phyloP scores from a whole-genome alignment of 2,113 vertebrate genomes.

The Myxocyprinus asiaticus region DNA sequence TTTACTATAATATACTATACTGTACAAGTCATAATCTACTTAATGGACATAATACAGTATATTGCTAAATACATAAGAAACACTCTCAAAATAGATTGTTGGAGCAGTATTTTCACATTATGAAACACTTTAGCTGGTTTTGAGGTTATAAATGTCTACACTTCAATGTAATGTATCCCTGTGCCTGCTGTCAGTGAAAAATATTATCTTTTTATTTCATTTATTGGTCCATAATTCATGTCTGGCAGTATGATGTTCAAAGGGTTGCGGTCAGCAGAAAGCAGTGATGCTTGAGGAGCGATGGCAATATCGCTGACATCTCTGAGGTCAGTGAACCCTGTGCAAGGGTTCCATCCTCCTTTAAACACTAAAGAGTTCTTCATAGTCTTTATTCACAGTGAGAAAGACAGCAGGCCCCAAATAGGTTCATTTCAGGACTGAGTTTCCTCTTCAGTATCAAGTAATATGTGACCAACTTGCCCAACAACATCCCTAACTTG shows the following conservation, averaged over 20 bases:
- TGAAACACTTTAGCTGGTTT: background rate
- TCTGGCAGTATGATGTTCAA: constrained; percentile 2
- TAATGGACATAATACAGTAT: too few species aligned
- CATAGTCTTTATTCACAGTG: background rate
- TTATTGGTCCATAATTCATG: constrained; percentile 22
- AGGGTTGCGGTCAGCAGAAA: constrained; percentile 26
- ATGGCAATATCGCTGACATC: constrained; percentile 7
- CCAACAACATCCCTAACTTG: background rate
- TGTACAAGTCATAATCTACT: too few species aligned
- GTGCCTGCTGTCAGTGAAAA: background rate
- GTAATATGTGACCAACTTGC: too few species aligned
- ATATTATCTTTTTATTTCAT: background rate
- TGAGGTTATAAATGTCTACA: background rate
- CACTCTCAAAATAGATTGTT: too few species aligned
- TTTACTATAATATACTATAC: too few species aligned
- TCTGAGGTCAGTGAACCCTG: constrained; percentile 10
- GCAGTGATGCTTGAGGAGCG: constrained; percentile 27
- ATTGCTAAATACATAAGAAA: too few species aligned
- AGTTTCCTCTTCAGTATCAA: too few species aligned
- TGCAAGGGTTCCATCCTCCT: background rate
- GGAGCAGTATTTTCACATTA: too few species aligned
- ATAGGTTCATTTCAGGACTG: too few species aligned
- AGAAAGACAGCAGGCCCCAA: background rate
- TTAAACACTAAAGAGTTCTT: background rate
- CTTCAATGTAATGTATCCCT: background rate